Evolutionary conservation across 2,888 invertebrate genomes (phyloP).

Genomic region (Trachelus iudaicus): DNA sequence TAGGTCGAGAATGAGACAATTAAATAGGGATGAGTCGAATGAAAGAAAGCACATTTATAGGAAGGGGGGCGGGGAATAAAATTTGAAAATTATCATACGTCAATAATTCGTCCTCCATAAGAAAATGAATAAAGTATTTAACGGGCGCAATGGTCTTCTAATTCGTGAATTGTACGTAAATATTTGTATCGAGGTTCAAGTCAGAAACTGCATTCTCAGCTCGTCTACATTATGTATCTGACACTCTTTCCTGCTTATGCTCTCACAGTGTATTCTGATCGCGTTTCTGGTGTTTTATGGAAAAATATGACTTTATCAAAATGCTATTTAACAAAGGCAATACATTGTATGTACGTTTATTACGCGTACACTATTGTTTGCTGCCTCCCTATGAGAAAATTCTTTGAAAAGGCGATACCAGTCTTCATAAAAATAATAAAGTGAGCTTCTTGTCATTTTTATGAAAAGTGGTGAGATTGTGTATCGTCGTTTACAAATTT

Average conservation of each 20-base stretch:
- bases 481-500: conserved; percentile 39
- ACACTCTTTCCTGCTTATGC: conserved; percentile 49
- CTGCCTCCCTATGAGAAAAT: conserved; percentile 43
- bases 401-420: conserved; percentile 51
- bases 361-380: conserved; percentile 27
- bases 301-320: conserved; percentile 66
- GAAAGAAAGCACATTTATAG: not conserved
- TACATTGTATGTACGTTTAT: conserved; percentile 56
- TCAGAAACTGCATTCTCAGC: not conserved
- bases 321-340: conserved; percentile 64
- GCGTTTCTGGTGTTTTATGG: conserved; percentile 63
- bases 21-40: not conserved
- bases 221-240: conserved; percentile 32
- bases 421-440: conserved; percentile 35
- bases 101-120: not conserved
- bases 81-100: not conserved
- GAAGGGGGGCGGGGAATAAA: not conserved
- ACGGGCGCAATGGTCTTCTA: not conserved
- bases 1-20: not conserved
- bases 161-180: not conserved
- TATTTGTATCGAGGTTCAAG: not conserved
- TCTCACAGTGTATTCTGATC: conserved; percentile 35
- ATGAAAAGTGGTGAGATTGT: conserved; percentile 39
- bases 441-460: conserved; percentile 26
- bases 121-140: not conserved